Evolutionary conservation across 2,113 vertebrate species (phyloP).

Genomic region (Callospermophilus lateralis): DNA sequence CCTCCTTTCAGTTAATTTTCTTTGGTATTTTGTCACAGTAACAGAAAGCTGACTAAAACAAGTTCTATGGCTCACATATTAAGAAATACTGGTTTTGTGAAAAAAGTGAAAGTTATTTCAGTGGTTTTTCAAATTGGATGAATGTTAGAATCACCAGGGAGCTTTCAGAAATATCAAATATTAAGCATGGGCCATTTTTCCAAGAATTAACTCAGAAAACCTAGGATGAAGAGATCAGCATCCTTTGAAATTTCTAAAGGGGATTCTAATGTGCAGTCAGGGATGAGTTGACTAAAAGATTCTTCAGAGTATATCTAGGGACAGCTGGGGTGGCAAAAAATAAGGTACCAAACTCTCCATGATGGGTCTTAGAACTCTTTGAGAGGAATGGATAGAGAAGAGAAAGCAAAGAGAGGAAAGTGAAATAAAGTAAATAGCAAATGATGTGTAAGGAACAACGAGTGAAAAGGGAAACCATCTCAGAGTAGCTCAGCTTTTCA

Average conservation of each 20-base stretch:
- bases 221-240: not conserved
- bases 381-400: not conserved
- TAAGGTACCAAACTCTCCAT: not conserved
- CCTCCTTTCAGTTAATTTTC: not conserved
- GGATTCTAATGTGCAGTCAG: not conserved
- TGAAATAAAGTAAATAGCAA: not conserved
- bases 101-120: not conserved
- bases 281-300: not conserved
- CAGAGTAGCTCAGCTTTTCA: not conserved
- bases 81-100: not conserved
- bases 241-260: not conserved
- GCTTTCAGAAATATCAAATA: not conserved
- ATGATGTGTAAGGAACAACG: not conserved
- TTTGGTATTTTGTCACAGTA: not conserved
- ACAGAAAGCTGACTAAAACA: not conserved
- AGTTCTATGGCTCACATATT: not conserved
- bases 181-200: not conserved
- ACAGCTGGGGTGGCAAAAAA: not conserved
- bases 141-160: not conserved
- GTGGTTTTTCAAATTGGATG: not conserved
- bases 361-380: not conserved
- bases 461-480: not conserved
- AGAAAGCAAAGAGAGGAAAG: not conserved
- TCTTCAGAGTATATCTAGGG: not conserved
- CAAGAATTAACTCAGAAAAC: slow-evolving; percentile 1